A percentile compares a stretch with the other conserved stretches of the same genome.
phyloP scores from a whole-genome alignment of 2,888 invertebrate genomes.

The Drosophila neoperkinsi region DNA sequence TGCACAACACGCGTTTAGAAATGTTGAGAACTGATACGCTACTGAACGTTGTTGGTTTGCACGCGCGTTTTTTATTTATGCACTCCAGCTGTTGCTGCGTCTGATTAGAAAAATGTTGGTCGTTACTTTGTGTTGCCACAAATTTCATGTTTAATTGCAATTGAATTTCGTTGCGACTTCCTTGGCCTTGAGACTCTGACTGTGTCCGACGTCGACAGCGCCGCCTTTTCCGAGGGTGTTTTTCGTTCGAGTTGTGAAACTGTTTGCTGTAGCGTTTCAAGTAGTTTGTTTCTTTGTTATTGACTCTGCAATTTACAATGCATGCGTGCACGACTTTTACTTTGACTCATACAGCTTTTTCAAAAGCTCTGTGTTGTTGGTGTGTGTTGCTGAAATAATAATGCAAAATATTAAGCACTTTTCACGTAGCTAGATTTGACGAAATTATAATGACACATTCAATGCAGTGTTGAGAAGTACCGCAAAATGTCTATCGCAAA shows the following conservation, averaged over 20 bases:
- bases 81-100: conserved; percentile 55
- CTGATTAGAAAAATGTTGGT: conserved; percentile 72
- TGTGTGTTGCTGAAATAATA: conserved; percentile 67
- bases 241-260: conserved; percentile 58
- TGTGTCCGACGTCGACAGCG: conserved; percentile 52
- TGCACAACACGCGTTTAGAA: conserved; percentile 62
- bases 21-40: conserved; percentile 59
- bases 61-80: conserved; percentile 69
- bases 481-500: conserved; percentile 6
- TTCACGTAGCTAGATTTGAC: conserved; percentile 54
- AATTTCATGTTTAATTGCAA: conserved; percentile 85
- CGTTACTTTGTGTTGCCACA: conserved; percentile 82
- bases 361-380: conserved; percentile 59
- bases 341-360: conserved; percentile 62
- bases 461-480: conserved; percentile 15
- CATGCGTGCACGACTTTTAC: conserved; percentile 42
- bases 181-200: conserved; percentile 62
- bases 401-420: conserved; percentile 78
- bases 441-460: conserved; percentile 73
- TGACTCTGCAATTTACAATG: conserved; percentile 18
- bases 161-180: conserved; percentile 63
- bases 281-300: conserved; percentile 6
- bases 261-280: conserved; percentile 20
- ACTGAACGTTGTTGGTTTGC: conserved; percentile 63
- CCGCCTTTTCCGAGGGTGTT: conserved; percentile 45